Evolutionary conservation across 2,797 vertebrate genomes (phyloP), one percentile per base, ranked within the genome.

Genomic region (Dryobates pubescens): DNA sequence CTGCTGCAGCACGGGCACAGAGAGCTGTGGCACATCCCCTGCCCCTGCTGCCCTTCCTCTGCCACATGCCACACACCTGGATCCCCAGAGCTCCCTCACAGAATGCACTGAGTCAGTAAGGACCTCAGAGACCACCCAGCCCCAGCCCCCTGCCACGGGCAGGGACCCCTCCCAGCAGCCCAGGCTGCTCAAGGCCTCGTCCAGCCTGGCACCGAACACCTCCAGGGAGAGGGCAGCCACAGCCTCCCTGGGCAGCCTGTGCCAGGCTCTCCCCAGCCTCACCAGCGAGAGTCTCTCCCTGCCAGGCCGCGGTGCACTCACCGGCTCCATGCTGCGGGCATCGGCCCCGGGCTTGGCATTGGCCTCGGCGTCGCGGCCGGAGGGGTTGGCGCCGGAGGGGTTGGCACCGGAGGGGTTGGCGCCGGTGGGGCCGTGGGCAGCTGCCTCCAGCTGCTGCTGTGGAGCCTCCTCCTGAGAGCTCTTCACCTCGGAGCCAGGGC

Each of bases 271-370:
- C 47, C 22, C 22, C 47, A 23, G 10, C 22, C 47, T 23, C 47
- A 13, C 47, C 22, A 43, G 6, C 14, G 6, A 6, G 43, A 18
- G 17, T 4, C 17, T 11, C 63, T 13, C 10, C 30, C 17, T 19
- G 10, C 72, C 57, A 9, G 1, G 18, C 38, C 1, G 0, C 5
- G 53, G 3, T 20, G 32, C 71, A 90, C 98, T 96, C 84, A 99
- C 99, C 98, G 98, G 98, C 95, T 98, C 99, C 16, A 86, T 96
- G 96, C 97, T 98, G 96, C 97, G 98, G 87, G 93, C 89, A 71
- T 99, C 98, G 11, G 98, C 95, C 89, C 36, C 89, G 0, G 89
- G 81, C 91, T 97, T 97, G 92, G 98, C 97, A 82, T 94, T 93
- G 94, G 96, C 90, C 83, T 97, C 97, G 23, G 95, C 26, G 76